Base-by-base conservation (phyloP, 2,888 invertebrate genomes). In the Drosophila parthenogenetica region DNA sequence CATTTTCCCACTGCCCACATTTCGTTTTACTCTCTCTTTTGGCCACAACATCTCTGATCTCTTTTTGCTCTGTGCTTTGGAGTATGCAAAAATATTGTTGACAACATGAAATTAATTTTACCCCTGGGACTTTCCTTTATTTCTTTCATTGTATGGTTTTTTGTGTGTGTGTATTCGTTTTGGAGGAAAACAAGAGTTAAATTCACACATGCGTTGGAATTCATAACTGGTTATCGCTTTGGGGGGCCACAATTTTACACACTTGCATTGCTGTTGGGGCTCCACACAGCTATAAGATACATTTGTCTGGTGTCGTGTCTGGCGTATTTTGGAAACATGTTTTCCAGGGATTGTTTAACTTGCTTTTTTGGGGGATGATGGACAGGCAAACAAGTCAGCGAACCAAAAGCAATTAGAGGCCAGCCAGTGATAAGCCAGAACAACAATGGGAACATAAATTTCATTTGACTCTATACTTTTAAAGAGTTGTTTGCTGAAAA, bases 51-150 rank as follows among this genome's bases (percentile, higher is more conserved):
- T 39, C 48, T 19, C 19, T 42, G 37, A 46, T 51, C 13, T 45
- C 17, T 42, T 29, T 54, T 53, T 29, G 43, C 45, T 48, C n/a
- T 66, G 19, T 69, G 16, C 59, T 61, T 54, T 48, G 40, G 67
- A 29, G 54, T 57, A 72, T 62, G 69, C 75, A 77, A 72, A 83
- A 85, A 77, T 78, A 74, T 69, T 84, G 86, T 82, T 70, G 82
- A 80, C 85, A 79, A 80, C 73, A 75, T 74, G 54, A 78, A 77
- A 86, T 79, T 73, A 79, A 88, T 81, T 86, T 87, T 49, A 54
- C 88, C 64, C 71, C 22, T 42, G 77, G 69, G 84, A 67, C 19
- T 40, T 63, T 13, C 19, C 14, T 54, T 55, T 48, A 40, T 40
- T 48, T 13, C 8, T 45, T n/a, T 61, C 13, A 14, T 58, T 29